Evolutionary conservation across 1,140 invertebrate genomes (phyloP), one percentile per base, ranked within the genome.

Genomic region (Glomeris maerens): DNA sequence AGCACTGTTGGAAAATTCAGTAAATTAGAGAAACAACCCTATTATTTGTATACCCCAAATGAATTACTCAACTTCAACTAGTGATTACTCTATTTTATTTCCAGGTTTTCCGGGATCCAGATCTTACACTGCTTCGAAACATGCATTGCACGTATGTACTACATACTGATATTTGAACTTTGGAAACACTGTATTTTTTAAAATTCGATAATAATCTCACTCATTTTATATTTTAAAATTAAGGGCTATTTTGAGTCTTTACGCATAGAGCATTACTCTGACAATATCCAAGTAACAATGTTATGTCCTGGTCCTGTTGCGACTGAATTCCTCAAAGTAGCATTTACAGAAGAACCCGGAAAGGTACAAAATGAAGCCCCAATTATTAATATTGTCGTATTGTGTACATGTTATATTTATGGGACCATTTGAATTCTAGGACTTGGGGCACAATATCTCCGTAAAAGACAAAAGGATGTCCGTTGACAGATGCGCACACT

Each of bases 121-220:
- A 17, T 77, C 79, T 0, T 92, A 92, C 61, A 80, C 78, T 46
- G 86, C 72, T 5, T 72, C 81, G 1, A 92, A 92, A 66, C 78
- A 83, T 67, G 84, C 86, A 1, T 59, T 92, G 38, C 82, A 89
- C 60, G 85, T 85, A 69, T 68, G 66, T 64, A n/a, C n/a, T n/a
- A n/a, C n/a, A n/a, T n/a, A n/a, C n/a, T n/a, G n/a, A n/a, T n/a
- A n/a, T n/a, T n/a, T n/a, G n/a, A n/a, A n/a, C n/a, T n/a, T n/a
- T n/a, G n/a, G n/a, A 25, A 44, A 44, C 31, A 17, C 31, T 17
- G 31, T 36, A 36, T 13, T 36, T 36, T 36, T 36, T 10, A 42
- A 4, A n/a, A 27, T 27, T 26, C 4, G 10, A 5, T 3, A 46
- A 23, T 26, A 27, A 27, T 27, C 7, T 7, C 44, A 28, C 39